Evolutionary conservation across 2,888 invertebrate species (phyloP), one percentile per base, ranked within the genome.

Genomic region (Nomada ruficornis): DNA sequence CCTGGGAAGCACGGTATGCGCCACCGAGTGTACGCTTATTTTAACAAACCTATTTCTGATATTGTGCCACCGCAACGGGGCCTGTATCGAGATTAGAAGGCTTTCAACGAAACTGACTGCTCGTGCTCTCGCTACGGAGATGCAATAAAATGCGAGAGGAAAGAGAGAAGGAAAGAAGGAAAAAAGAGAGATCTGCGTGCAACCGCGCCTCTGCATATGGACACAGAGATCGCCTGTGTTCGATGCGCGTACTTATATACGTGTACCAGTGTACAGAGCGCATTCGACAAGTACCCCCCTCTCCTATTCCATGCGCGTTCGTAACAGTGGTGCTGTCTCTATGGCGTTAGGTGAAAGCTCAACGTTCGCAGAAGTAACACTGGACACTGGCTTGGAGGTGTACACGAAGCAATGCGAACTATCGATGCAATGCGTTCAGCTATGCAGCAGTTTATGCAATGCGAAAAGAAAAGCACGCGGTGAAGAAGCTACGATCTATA

Each of bases 41-140:
- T 90, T 90, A 90, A 90, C 90, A 90, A 90, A 88, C 90, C 90
- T 90, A 90, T 90, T 90, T 90, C 90, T 90, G 90, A 90, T 90
- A 90, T 90, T 89, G 90, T 87, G 90, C 88, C 90, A 86, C 87
- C 87, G 83, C 83, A 76, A 86, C 82, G 86, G 80, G 69, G 80
- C 68, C 87, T 88, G 86, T 87, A 90, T 90, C 87, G 87, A 86
- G 90, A 90, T 90, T 90, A 89, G 89, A 89, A 89, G 87, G 82
- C 86, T 90, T 89, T 90, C 77, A 86, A 84, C 86, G 77, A 82
- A 88, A 83, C 77, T 83, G 77, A 77, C 72, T 63, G 60, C 63
- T 71, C 60, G 60, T 18, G 70, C 62, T 68, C 69, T 44, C 20
- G 26, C 62, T 54, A 62, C 54, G 65, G 47, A 75, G 81, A 71